Evolutionary conservation across 2,113 vertebrate genomes (phyloP), one percentile per base, ranked within the genome.

Genomic region (Elachura formosa): DNA sequence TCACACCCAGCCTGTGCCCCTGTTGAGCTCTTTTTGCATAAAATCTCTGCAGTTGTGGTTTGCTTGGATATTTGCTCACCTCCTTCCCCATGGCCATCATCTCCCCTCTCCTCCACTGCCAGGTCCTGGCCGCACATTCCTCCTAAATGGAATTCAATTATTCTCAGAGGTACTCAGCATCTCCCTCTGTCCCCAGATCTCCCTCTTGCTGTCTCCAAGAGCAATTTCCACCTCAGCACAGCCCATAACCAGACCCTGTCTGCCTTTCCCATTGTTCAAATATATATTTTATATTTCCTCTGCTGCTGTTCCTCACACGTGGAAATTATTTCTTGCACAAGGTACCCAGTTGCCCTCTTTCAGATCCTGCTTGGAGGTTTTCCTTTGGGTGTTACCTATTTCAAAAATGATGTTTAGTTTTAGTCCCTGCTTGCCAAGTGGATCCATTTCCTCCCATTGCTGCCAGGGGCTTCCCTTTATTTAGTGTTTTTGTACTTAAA

Each of bases 91-190:
- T 1, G 1, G 8, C 43, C 38, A 46, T 6, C 49, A 62, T 63
- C 8, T 26, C 49, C 55, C 41, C 4, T 15, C 79, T 11, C 31
- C 23, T 43, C 6, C 31, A 16, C n/a, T 7, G 9, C 6, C 2
- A 58, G 12, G 2, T 9, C 46, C 43, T 12, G 5, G 20, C 48
- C 54, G 38, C n/a, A 16, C 5, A 13, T 33, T 55, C 24, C 46
- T 29, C 18, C 0, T 1, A 5, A n/a, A 22, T 0, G 12, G 38
- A 45, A 3, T 9, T 23, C 4, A 10, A 36, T 17, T 5, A 3
- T 17, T 6, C 56, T 56, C 25, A 2, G 18, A 31, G 12, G 17
- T 5, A 8, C 34, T 19, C 62, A n/a, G 5, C 52, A 45, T 40
- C 40, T n/a, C 54, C 4, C 36, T 33, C 29, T 54, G 38, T 14